Conservation (phyloP, 2,113 vertebrate species). For the Pongo pygmaeus region DNA sequence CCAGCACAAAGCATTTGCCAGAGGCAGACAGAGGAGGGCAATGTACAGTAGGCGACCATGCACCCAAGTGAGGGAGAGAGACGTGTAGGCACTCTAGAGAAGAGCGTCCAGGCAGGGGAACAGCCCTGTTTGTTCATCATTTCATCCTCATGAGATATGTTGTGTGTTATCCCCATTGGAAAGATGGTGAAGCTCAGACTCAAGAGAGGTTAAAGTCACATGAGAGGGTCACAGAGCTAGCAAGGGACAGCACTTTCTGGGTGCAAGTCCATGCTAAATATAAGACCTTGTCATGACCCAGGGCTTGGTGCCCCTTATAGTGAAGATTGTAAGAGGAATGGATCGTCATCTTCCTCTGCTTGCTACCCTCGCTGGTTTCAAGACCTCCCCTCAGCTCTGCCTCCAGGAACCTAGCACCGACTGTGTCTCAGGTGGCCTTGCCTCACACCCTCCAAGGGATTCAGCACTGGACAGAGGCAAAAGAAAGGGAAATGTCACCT, state of each 20-base stretch:
- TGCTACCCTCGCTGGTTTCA: rapidly evolving
- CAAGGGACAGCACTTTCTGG: not conserved
- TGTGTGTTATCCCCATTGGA: rapidly evolving
- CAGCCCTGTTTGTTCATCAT: not conserved
- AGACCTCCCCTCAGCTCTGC: not conserved
- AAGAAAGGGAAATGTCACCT: rapidly evolving
- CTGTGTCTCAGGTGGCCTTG: rapidly evolving
- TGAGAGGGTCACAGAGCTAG: not conserved
- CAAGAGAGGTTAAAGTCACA: not conserved
- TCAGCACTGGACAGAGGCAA: rapidly evolving
- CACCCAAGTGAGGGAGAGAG: rapidly evolving
- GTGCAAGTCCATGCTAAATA: not conserved
- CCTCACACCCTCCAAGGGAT: not conserved
- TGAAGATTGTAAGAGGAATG: not conserved
- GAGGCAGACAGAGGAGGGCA: not conserved
- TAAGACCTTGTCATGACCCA: not conserved
- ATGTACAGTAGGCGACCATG: rapidly evolving
- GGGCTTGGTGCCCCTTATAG: rapidly evolving
- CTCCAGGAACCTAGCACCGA: rapidly evolving
- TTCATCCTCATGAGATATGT: rapidly evolving
- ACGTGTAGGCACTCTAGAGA: not conserved
- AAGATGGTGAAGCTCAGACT: not conserved
- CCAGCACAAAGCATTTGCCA: not conserved
- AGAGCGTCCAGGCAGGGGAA: too few relatives aligned
- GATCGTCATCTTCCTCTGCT: not conserved